Base-by-base conservation (phyloP, 2,113 vertebrate genomes). In the Pagrus major region DNA sequence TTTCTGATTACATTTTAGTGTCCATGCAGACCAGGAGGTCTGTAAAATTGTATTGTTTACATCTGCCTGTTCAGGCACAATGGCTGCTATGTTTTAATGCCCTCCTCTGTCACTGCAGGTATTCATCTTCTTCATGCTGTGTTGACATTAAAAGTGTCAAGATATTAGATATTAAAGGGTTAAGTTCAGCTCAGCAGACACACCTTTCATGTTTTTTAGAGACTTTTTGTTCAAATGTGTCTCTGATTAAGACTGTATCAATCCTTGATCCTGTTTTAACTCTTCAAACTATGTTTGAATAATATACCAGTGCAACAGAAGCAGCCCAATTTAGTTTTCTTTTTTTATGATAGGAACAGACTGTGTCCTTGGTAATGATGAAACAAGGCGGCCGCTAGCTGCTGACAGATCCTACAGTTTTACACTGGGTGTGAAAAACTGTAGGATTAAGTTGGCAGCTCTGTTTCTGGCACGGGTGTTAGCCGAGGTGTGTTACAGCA, bases 401-500 rank as follows among this genome's bases (percentile, higher is more conserved):
- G 71, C 75, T 33, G 66, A 71, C 67, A 47, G 71, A 61, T 51
- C 56, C 41, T 1, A 46, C 76, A 47, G 20, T 49, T 75, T 60
- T 27, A 72, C 54, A 25, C 65, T 21, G 70, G 39, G 8, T 71
- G 64, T 35, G 71, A 81, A 81, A 64, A 77, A 47, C 54, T 71
- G 68, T 20, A 47, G 76, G 81, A 81, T 86, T 85, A 70, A 72
- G 58, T 81, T 83, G 84, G 76, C 78, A 51, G 47, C 46, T 68
- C 41, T 76, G 86, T 37, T 59, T 76, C 68, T 76, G 78, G 71
- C 47, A 23, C 44, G n/a, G 56, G 69, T 51, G 35, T 85, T 77
- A 81, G 61, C 67, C 6, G 31, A 69, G 71, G 69, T 59, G 74
- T 54, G 18, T 76, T 46, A 61, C 66, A 54, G 65, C 37, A 8